Evolutionary conservation across 2,888 invertebrate species (phyloP), one percentile per base, ranked within the genome.

Genomic region (Coecobrya sp.): DNA sequence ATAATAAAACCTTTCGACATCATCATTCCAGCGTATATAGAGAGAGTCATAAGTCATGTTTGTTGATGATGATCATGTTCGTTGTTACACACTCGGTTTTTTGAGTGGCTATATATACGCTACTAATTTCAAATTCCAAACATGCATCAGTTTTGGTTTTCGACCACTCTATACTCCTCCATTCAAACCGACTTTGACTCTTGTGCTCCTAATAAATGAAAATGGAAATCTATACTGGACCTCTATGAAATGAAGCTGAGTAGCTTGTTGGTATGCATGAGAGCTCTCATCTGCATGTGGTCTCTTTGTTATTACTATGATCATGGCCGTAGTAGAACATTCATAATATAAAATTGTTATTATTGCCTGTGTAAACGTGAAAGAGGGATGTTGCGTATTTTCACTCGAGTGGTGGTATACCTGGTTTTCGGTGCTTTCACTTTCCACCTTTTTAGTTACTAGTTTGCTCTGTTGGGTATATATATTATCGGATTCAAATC

Each of bases 51-150:
- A 49, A 49, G 36, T 36, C 36, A 36, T 36, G 3, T 2, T 36
- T 7, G 36, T 36, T 7, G 36, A n/a, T 36, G 36, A 36, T 4
- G 36, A 2, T 36, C 36, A 36, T 36, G 7, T 36, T 36, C n/a
- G n/a, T n/a, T n/a, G n/a, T n/a, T n/a, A n/a, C n/a, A n/a, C n/a
- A 7, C 42, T 42, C 42, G 10, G 42, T 49, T 10, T 49, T 7
- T 13, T 10, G 11, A 13, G 49, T 13, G 10, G 3, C 10, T 49
- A 7, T 49, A 11, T 10, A 10, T 10, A 1, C 42, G 49, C 49
- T 49, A 25, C 79, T 79, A 79, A 79, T 79, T 79, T 79, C 22
- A 27, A 52, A 79, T 79, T 79, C 79, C 25, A 52, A 52, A 27
- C 79, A 79, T 79, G 79, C n/a, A 10, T 45, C 22, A 25, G 73